Evolutionary conservation across 1,140 invertebrate species (phyloP), one percentile per base, ranked within the genome.

Genomic region (Semibalanus balanoides): DNA sequence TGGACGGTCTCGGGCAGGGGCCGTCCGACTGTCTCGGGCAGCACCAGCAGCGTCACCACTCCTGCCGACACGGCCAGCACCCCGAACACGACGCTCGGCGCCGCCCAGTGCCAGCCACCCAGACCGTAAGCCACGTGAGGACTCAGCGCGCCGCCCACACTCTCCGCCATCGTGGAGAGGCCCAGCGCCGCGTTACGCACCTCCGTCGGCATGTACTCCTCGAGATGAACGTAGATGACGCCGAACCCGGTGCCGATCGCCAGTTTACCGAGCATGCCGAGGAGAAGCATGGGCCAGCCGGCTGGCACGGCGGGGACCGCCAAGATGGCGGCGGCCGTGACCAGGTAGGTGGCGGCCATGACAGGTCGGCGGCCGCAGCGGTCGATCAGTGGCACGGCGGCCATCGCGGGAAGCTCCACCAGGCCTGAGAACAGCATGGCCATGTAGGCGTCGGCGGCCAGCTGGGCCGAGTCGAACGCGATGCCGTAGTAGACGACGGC

Each of bases 401-500:
- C 22, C n/a, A 72, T 29, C 9, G 28, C 3, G 11, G 70, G 70
- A 3, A 72, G 3, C 70, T 72, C 70, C 70, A 72, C 29, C 28
- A 72, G 70, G 3, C 70, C 70, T 5, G 70, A 11, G 11, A 72
- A n/a, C 11, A 11, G 9, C 70, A 72, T 72, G 28, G 70, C n/a
- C 70, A 72, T 5, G 70, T 72, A 72, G 70, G 70, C 28, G 29
- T 30, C 19, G n/a, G 3, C 29, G 25, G 70, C 29, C 70, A 72
- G 70, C n/a, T 89, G 89, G 35, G 88, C 89, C 0, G 90, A 89
- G 81, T 91, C 92, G 87, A 92, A 91, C 0, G 91, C 92, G 5
- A 94, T 82, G 0, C 91, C 93, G 79, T 93, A 94, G 82, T 93
- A 94, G 3, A 92, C 81, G 31, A 82, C 78, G 71, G 83, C 81